phyloP scores from a whole-genome alignment of 2,888 invertebrate genomes.

The Calephelis perditalis region DNA sequence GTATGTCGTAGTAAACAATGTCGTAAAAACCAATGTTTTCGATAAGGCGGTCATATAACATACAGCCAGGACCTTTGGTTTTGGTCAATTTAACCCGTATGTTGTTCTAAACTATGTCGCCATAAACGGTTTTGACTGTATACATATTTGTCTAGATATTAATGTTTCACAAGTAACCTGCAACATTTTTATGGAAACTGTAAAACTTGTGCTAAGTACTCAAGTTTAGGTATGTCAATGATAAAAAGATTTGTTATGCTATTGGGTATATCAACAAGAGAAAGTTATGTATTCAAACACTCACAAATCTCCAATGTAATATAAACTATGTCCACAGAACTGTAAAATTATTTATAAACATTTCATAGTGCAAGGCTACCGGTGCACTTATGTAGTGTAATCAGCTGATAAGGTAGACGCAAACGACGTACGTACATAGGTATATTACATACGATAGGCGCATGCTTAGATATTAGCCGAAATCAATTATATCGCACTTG shows the following conservation, averaged over 20 bases:
- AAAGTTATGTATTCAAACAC: slow-evolving; percentile 14
- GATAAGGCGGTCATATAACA: no score
- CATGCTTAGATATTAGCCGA: slow-evolving; percentile 59
- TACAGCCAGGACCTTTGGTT: no score
- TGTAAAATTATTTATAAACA: slow-evolving; percentile 45
- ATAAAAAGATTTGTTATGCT: not conserved
- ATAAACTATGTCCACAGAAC: not conserved
- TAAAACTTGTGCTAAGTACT: not conserved
- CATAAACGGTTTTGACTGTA: no score
- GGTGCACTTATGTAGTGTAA: slow-evolving; percentile 51
- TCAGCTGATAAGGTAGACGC: slow-evolving; percentile 69
- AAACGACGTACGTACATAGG: slow-evolving; percentile 37
- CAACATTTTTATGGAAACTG: no score
- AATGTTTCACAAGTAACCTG: no score
- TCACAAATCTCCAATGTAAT: slow-evolving; percentile 17
- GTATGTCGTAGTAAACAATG: no score
- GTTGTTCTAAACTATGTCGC: no score
- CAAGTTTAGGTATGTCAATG: not conserved
- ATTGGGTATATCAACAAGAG: not conserved
- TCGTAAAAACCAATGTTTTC: no score
- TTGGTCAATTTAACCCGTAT: no score
- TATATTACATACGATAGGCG: slow-evolving; percentile 49
- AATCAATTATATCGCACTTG: slow-evolving; percentile 54
- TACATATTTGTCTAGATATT: no score
- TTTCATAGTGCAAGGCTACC: slow-evolving; percentile 42